A percentile compares a stretch with the other conserved stretches of the same genome.
These are phyloP conservation scores for Aurelia sp. DNA, from an alignment of 30 jellyfish, hydroid and myxozoan genomes.

Conservation along the genomic window DNA sequence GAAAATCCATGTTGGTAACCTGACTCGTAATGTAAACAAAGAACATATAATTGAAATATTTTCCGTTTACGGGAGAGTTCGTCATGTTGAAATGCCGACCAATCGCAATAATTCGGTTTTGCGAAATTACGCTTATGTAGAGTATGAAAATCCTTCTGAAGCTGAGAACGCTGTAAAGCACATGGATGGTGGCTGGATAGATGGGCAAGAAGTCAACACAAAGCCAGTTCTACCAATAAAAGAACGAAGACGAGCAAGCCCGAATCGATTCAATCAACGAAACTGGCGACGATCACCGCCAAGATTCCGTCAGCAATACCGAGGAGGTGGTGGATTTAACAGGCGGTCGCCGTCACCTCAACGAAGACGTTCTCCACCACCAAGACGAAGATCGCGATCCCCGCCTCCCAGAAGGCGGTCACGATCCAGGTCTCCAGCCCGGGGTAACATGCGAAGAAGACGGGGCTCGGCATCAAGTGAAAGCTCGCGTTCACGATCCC, in stretches of 20 bases:
- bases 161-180: conserved; percentile 95
- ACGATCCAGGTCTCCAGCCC: conserved; percentile 37
- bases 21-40: conserved; percentile 93
- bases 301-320: conserved; percentile 64
- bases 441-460: conserved; percentile 78
- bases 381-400: conserved; percentile 79
- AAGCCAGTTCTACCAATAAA: conserved; percentile 83
- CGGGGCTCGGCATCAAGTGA: conserved; percentile 84
- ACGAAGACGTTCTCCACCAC: conserved; percentile 73
- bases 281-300: conserved; percentile 81
- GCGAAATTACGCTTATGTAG: conserved; percentile 95
- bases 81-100: conserved; percentile 91
- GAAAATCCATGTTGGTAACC: conserved; percentile 88
- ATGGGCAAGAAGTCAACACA: conserved; percentile 96
- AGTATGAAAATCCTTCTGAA: conserved; percentile 78
- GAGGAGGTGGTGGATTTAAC: conserved; percentile 59
- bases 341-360: conserved; percentile 35
- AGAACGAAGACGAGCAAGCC: conserved; percentile 84
- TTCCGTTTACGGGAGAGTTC: conserved; percentile 92
- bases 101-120: conserved; percentile 79
- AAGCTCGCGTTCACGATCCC: conserved; percentile 55
- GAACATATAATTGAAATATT: conserved; percentile 94
- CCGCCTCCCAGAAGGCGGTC: conserved; percentile 66
- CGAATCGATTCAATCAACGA: conserved; percentile 67
- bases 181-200: conserved; percentile 99